These are phyloP conservation scores for Schizotus pectinicornis DNA, from an alignment of 2,888 invertebrate species.

Conservation along the genomic window DNA sequence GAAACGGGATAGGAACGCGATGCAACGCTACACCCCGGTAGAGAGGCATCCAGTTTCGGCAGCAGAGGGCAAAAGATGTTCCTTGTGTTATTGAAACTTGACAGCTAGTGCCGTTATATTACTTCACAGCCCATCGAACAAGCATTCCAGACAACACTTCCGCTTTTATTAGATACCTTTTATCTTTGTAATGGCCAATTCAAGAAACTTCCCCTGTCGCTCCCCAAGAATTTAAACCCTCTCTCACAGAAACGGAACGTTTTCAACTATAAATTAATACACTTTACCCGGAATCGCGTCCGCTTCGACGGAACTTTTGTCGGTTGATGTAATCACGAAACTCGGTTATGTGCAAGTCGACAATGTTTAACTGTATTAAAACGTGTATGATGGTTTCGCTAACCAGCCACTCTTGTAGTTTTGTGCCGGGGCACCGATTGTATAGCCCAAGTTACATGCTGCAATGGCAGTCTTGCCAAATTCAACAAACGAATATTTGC, in stretches of 20 bases:
- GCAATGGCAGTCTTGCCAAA: neutral
- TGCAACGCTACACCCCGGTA: slow-evolving; percentile 10
- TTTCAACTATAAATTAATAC: slow-evolving; percentile 25
- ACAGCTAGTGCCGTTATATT: slow-evolving; percentile 29
- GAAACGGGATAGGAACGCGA: slow-evolving; percentile 10
- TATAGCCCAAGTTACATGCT: neutral
- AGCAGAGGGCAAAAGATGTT: slow-evolving; percentile 9
- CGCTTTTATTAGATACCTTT: slow-evolving; percentile 32
- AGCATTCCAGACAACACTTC: slow-evolving; percentile 31
- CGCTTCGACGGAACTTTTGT: slow-evolving; percentile 1
- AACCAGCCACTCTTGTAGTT: neutral
- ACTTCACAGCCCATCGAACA: slow-evolving; percentile 32
- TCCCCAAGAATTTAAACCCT: slow-evolving; percentile 21
- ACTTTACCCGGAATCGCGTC: slow-evolving; percentile 3
- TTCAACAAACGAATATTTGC: neutral
- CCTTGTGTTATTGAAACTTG: slow-evolving; percentile 29
- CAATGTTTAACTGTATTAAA: too few species aligned
- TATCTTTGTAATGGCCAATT: slow-evolving; percentile 32
- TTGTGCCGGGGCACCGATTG: neutral
- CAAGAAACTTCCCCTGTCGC: slow-evolving; percentile 15
- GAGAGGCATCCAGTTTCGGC: slow-evolving; percentile 24
- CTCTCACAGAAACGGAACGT: slow-evolving; percentile 3
- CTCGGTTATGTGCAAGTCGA: too few species aligned
- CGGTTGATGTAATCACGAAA: too few species aligned
- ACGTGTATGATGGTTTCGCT: neutral